Conservation (phyloP, 2,113 vertebrate genomes). For the Cettia cetti region DNA sequence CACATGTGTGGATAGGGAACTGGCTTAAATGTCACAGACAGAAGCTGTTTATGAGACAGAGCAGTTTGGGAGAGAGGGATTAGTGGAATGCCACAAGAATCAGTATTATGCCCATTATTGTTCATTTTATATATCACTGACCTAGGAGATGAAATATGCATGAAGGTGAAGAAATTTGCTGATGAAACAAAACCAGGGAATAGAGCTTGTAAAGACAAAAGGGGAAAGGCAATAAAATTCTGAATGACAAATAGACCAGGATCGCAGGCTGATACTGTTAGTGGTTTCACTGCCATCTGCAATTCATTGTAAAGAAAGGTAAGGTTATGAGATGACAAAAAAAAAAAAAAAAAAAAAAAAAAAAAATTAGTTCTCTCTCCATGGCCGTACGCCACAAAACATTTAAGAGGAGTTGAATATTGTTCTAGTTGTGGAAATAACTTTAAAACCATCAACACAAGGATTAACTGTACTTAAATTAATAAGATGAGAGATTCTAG, state of each 20-base stretch:
- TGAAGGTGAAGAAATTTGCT: conserved; percentile 65
- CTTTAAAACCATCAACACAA: not conserved
- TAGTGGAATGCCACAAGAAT: conserved; percentile 35
- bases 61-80: conserved; percentile 45
- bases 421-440: not conserved
- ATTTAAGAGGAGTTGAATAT: not conserved
- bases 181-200: conserved; percentile 58
- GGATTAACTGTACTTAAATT: conserved; percentile 27
- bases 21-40: conserved; percentile 55
- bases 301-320: conserved; percentile 37
- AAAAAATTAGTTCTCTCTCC: not conserved
- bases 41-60: conserved; percentile 53
- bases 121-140: conserved; percentile 54
- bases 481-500: not conserved
- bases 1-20: conserved; percentile 36
- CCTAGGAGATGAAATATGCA: conserved; percentile 66
- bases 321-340: conserved; percentile 7
- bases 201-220: conserved; percentile 49
- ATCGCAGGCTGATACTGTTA: conserved; percentile 37
- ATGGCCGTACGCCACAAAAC: not conserved
- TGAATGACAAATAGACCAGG: conserved; percentile 58
- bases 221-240: conserved; percentile 51
- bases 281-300: conserved; percentile 31
- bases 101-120: conserved; percentile 36
- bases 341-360: conserved; percentile 14